Conservation (phyloP, 2,113 vertebrate species). For the Nothobranchius furzeri region DNA sequence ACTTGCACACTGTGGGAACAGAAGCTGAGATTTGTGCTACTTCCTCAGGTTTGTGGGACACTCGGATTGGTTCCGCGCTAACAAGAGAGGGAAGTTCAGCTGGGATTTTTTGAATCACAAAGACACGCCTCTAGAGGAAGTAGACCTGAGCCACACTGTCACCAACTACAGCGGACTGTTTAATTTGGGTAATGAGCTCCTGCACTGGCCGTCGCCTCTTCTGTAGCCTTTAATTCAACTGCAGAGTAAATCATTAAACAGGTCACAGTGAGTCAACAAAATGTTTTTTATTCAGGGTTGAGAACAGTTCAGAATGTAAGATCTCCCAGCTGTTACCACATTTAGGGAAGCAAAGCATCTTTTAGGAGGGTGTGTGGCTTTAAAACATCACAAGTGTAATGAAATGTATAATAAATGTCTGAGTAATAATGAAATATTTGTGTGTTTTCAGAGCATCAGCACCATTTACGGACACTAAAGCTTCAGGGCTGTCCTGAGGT, state of each 20-base stretch:
- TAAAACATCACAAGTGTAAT: too few relatives aligned
- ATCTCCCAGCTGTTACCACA: too few relatives aligned
- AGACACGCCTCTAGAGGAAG: slow-evolving; percentile 72
- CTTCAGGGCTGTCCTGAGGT: slow-evolving; percentile 82
- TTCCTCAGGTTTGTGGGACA: slow-evolving; percentile 79
- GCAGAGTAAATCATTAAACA: too few relatives aligned
- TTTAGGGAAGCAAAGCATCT: too few relatives aligned
- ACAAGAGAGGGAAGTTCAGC: slow-evolving; percentile 52
- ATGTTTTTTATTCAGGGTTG: too few relatives aligned
- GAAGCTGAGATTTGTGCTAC: not conserved
- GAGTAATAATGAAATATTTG: not conserved
- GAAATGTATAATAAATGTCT: too few relatives aligned
- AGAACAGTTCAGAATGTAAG: too few relatives aligned
- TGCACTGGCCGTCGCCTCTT: not conserved
- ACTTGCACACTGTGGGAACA: too few relatives aligned
- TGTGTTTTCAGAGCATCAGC: slow-evolving; percentile 59
- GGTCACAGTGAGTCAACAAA: too few relatives aligned
- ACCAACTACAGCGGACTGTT: slow-evolving; percentile 81
- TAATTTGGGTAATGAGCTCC: slow-evolving; percentile 76
- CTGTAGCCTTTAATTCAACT: not conserved
- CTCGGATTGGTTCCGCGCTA: slow-evolving; percentile 73
- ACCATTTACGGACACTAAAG: slow-evolving; percentile 73
- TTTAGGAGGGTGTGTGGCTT: too few relatives aligned
- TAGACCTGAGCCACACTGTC: slow-evolving; percentile 79
- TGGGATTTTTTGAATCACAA: slow-evolving; percentile 63